Evolutionary conservation across 2,888 invertebrate genomes (phyloP).

Genomic region (Alloscopus bannaensis): DNA sequence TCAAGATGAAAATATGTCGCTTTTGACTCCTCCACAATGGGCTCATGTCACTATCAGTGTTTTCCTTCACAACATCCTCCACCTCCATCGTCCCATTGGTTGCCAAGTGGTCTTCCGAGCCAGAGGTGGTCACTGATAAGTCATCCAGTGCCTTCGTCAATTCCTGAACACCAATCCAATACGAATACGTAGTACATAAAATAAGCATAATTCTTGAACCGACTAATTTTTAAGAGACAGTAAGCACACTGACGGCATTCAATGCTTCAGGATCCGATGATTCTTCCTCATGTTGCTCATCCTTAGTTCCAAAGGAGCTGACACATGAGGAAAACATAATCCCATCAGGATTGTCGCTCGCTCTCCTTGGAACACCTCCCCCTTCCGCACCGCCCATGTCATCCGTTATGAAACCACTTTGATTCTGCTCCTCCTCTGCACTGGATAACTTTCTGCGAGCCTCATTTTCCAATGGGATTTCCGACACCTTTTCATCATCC

Average conservation of each 20-base stretch:
- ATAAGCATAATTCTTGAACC: background rate
- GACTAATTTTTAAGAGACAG: background rate
- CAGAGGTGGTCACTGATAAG: slow-evolving; percentile 67
- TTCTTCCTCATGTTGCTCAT: slow-evolving; percentile 24
- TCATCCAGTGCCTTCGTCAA: slow-evolving; percentile 67
- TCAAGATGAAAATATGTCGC: slow-evolving; percentile 95
- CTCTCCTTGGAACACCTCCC: background rate
- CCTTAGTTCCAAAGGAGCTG: slow-evolving; percentile 21
- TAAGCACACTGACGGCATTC: slow-evolving; percentile 15
- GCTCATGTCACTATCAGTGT: slow-evolving; percentile 59
- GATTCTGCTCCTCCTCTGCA: slow-evolving; percentile 3
- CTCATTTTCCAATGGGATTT: slow-evolving; percentile 27
- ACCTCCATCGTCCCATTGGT: slow-evolving; percentile 31
- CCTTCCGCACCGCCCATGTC: slow-evolving; percentile 27
- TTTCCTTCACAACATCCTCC: slow-evolving; percentile 33
- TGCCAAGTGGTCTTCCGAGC: slow-evolving; percentile 44
- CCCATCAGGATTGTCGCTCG: slow-evolving; percentile 48
- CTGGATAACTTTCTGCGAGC: background rate
- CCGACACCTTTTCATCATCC: background rate
- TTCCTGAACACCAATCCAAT: slow-evolving; percentile 44
- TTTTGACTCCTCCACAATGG: slow-evolving; percentile 85
- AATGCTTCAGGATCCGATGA: slow-evolving; percentile 42
- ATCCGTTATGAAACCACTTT: slow-evolving; percentile 56
- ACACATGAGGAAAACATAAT: slow-evolving; percentile 42
- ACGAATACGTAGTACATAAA: slow-evolving; percentile 1